Evolutionary conservation across 2,113 vertebrate species (phyloP).

Genomic region (crab-eating macaque (Macaca fascicularis)): DNA sequence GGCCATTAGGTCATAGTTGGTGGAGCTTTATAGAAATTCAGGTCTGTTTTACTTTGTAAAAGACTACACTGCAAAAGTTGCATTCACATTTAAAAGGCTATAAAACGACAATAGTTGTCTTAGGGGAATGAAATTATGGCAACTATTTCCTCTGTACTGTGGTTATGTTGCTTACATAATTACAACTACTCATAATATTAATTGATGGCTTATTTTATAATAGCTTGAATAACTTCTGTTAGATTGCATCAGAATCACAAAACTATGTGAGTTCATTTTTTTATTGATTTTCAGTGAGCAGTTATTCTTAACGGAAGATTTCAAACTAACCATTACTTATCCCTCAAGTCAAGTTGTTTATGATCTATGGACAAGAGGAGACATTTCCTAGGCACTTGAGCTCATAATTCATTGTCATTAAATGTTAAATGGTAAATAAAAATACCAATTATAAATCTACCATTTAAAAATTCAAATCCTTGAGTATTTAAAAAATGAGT

Average conservation of each 20-base stretch:
- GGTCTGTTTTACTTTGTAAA: not conserved
- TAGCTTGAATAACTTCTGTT: not conserved
- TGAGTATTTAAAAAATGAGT: not conserved
- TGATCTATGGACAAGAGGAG: not conserved
- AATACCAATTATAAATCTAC: not conserved
- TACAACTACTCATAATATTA: not conserved
- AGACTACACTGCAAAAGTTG: not conserved
- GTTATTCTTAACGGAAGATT: not conserved
- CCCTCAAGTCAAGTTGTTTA: not conserved
- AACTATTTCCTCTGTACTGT: not conserved
- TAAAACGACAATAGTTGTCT: not conserved
- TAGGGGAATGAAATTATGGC: not conserved
- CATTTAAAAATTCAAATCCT: not conserved
- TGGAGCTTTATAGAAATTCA: not conserved
- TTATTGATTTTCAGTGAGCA: not conserved
- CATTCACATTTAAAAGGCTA: not conserved
- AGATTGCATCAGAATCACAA: not conserved
- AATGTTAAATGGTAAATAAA: not conserved
- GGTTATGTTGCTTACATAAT: not conserved
- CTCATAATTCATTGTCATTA: not conserved
- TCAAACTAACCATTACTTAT: not conserved
- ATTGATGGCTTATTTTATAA: not conserved
- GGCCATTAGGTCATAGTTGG: not conserved
- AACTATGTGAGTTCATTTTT: conserved; percentile 15
- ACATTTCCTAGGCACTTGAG: not conserved